phyloP scores from a whole-genome alignment of 2,797 vertebrate genomes.

The Tadarida brasiliensis region DNA sequence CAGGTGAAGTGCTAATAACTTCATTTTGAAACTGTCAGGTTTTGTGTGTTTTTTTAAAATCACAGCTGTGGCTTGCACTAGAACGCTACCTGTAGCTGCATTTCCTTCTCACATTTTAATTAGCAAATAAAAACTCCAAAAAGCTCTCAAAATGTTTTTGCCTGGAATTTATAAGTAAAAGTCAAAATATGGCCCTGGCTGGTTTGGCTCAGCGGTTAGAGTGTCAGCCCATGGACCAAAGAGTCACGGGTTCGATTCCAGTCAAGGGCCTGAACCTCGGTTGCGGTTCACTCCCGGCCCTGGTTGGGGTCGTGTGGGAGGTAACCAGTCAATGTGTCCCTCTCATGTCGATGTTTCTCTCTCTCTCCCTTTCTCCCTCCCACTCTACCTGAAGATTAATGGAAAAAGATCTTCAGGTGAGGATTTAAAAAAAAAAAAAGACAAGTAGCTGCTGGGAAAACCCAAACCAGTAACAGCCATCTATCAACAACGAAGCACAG shows the following conservation, averaged over 20 bases:
- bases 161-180: slow-evolving; percentile 68
- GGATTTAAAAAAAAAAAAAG: slow-evolving; percentile 32
- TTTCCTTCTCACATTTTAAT: slow-evolving; percentile 83
- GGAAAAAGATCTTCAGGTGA: too few species aligned
- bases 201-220: too few species aligned
- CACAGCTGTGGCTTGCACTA: slow-evolving; percentile 82
- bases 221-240: too few species aligned
- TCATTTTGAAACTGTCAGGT: slow-evolving; percentile 76
- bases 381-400: too few species aligned
- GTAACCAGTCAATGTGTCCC: too few species aligned
- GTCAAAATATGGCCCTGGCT: slow-evolving; percentile 51
- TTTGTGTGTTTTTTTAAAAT: slow-evolving; percentile 55
- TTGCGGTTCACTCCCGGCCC: too few species aligned
- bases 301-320: too few species aligned
- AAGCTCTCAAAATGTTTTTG: slow-evolving; percentile 75
- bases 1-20: slow-evolving; percentile 82
- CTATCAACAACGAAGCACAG: not conserved
- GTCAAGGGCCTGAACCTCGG: too few species aligned
- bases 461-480: slow-evolving; percentile 1
- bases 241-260: too few species aligned
- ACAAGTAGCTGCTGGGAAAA: slow-evolving; percentile 39
- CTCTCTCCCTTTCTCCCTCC: too few species aligned
- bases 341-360: too few species aligned
- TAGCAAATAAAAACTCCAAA: slow-evolving; percentile 80
- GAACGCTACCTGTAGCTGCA: slow-evolving; percentile 74